Conservation (phyloP, 2,888 invertebrate genomes). For the Portevinia maculata region DNA sequence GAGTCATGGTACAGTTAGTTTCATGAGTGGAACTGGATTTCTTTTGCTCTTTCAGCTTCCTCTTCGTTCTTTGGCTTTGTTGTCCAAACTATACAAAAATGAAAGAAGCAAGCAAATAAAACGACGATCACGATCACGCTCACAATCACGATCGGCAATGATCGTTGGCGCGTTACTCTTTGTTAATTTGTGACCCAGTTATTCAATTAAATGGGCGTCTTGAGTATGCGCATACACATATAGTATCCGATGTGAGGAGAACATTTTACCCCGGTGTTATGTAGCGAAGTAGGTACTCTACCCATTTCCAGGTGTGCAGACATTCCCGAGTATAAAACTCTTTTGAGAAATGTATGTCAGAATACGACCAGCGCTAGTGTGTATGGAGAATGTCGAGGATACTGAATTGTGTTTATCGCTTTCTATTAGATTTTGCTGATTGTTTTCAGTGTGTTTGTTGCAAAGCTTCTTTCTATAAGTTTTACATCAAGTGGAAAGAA, state of each 20-base stretch:
- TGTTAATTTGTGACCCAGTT: slow-evolving; percentile 55
- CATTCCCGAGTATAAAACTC: slow-evolving; percentile 53
- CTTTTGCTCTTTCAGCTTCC: slow-evolving; percentile 36
- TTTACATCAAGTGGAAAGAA: slow-evolving; percentile 42
- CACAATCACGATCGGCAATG: neutral
- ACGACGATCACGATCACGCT: slow-evolving; percentile 17
- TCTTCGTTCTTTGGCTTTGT: slow-evolving; percentile 14
- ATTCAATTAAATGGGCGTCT: slow-evolving; percentile 42
- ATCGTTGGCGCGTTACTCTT: slow-evolving; percentile 25
- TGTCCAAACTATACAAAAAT: slow-evolving; percentile 31
- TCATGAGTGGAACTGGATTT: slow-evolving; percentile 65
- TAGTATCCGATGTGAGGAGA: slow-evolving; percentile 22
- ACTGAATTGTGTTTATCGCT: slow-evolving; percentile 43
- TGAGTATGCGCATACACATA: slow-evolving; percentile 3
- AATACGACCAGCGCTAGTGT: slow-evolving; percentile 21
- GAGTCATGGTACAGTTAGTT: slow-evolving; percentile 62
- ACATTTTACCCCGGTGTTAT: slow-evolving; percentile 36
- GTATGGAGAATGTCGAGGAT: slow-evolving; percentile 44
- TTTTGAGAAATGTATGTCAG: slow-evolving; percentile 52
- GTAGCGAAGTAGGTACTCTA: slow-evolving; percentile 25
- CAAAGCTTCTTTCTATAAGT: slow-evolving; percentile 8
- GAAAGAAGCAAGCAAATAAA: slow-evolving; percentile 24
- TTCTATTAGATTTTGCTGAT: slow-evolving; percentile 63
- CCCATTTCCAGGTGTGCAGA: slow-evolving; percentile 47
- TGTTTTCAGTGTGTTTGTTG: slow-evolving; percentile 38